Base-by-base conservation (phyloP, 2,888 invertebrate genomes). In the Coenonympha arcania region DNA sequence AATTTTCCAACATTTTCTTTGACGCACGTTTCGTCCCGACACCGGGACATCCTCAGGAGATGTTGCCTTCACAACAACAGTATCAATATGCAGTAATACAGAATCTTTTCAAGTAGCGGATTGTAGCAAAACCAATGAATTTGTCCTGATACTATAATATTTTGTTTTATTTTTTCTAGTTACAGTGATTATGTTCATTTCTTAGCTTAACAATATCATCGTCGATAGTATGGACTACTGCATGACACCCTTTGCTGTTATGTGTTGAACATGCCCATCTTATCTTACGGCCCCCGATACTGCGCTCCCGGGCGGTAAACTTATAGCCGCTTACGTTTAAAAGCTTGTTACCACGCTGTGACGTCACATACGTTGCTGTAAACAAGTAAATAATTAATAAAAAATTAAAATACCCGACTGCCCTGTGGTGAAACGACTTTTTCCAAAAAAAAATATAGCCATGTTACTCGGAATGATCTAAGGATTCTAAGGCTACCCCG, bases 341-440 rank as follows among this genome's bases (percentile, higher is more conserved):
- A 8, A 39, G 39, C 9, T 15, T 8, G 8, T 39, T 39, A 1
- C 39, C 39, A 2, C 39, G 39, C 4, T 13, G 24, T 3, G 39
- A 39, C 9, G 2, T 9, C 4, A 24, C 15, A 13, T 39, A 39
- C 9, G 13, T 9, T 6, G 24, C 39, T 39, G 24, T 2, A 13
- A 24, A 39, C 9, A 15, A 15, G 16, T 11, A n/a, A n/a, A 4
- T 9, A 16, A 33, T 13, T 9, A 40, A 30, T 16, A 11, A n/a
- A 1, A n/a, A 8, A 26, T 1, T 26, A 9, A 26, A 26, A 8
- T 1, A 26, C 26, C 1, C 26, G 9, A n/a, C 26, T 0, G 64
- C 53, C 15, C 57, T 41, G 15, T n/a, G 0, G 8, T 26, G 1
- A n/a, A n/a, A n/a, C n/a, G n/a, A n/a, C 9, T 26, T 26, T 26